Base-by-base conservation (phyloP, 2,888 invertebrate genomes). In the Coelopa pilipes region DNA sequence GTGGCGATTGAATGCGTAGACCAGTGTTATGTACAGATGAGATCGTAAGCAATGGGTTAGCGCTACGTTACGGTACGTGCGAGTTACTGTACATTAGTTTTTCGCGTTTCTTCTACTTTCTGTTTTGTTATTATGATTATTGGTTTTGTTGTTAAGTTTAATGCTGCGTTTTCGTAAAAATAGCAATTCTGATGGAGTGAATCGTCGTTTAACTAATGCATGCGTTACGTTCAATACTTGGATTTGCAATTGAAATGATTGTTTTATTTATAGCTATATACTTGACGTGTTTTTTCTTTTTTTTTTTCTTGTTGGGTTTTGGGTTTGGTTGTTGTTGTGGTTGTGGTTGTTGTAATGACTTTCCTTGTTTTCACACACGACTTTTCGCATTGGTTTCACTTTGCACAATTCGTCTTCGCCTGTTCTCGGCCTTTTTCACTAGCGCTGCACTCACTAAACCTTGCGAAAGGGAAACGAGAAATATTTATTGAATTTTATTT, bases 1-100 rank as follows among this genome's bases (percentile, higher is more conserved):
- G 19, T 59, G 7, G 57, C 57, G 57, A 21, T 57, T 59, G 24
- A 11, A 59, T 59, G 19, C 57, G 46, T 19, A 45, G 69, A 49
- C 47, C 57, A 17, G 62, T 50, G 34, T 62, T 70, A 71, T 71
- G 19, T 71, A 71, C 70, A 71, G 55, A 65, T 46, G 63, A 34
- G 53, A 59, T 69, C 59, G 59, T 60, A 49, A 70, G 34, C 19
- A 49, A 24, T 70, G 45, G 45, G 70, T 15, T 59, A 47, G 19
- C 1, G 45, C 15, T 65, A 15, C 24, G 21, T 60, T 49, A 49
- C 49, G 59, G 15, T 70, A 49, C 24, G 45, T 60, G 24, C 17
- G n/a, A 15, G 19, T 45, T 21, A 45, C 50, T 47, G 49, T 47
- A 24, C n/a, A 67, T 55, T 17, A 3, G 62, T 49, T 66, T 24